phyloP scores from a whole-genome alignment of 2,113 vertebrate species.

The Emydura subglobosa region DNA sequence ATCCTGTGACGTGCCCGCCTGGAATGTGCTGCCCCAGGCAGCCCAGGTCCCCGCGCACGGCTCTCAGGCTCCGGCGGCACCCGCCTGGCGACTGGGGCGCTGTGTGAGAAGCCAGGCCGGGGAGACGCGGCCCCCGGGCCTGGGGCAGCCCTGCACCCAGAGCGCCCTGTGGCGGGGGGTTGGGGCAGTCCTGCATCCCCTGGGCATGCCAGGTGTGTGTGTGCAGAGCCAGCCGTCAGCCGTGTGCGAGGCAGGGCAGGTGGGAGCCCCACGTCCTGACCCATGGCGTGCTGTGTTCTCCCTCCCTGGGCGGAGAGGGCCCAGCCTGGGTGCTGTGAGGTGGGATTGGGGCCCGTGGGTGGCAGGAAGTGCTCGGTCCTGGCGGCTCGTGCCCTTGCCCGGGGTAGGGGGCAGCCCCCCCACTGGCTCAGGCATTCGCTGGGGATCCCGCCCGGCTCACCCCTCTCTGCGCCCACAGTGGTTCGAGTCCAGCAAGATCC shows the following conservation, averaged over 20 bases:
- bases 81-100: no score
- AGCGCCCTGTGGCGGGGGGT: no score
- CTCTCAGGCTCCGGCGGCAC: no score
- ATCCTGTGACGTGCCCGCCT: background rate
- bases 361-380: background rate
- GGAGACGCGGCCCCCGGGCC: background rate
- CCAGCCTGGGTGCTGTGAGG: fast-evolving
- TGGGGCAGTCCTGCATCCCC: no score
- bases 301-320: fast-evolving
- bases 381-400: background rate
- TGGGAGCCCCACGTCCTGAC: background rate
- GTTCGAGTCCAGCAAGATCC: constrained; percentile 94
- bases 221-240: no score
- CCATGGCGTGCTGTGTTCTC: background rate
- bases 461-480: constrained; percentile 78
- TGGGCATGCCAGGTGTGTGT: no score
- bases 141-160: background rate
- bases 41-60: background rate
- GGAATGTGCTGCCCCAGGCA: background rate
- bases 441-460: background rate
- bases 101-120: no score
- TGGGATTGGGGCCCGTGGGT: fast-evolving
- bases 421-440: fast-evolving
- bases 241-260: no score
- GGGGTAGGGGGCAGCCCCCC: background rate